Evolutionary conservation across 2,113 vertebrate genomes (phyloP).

Genomic region (Nesospiza acunhae): DNA sequence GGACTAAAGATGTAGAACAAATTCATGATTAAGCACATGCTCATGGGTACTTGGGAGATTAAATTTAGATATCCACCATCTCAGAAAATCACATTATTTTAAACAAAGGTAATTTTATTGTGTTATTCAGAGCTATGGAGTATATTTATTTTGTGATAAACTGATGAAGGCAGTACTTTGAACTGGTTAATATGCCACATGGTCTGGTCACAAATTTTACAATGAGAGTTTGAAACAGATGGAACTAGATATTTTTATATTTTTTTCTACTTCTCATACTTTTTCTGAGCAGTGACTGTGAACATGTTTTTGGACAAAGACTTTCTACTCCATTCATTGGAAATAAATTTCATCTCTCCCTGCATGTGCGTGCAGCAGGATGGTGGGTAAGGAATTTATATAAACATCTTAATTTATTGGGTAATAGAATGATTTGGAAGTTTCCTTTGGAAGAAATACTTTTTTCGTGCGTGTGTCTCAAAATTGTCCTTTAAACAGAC

Average conservation of each 20-base stretch:
- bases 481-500: background rate
- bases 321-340: background rate
- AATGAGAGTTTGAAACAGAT: background rate
- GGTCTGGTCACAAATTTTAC: background rate
- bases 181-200: background rate
- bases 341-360: background rate
- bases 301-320: background rate
- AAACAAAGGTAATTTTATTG: background rate
- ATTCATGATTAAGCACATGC: background rate
- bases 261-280: background rate
- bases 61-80: background rate
- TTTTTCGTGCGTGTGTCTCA: background rate
- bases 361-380: fast-evolving
- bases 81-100: background rate
- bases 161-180: background rate
- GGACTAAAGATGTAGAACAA: background rate
- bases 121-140: fast-evolving
- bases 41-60: background rate
- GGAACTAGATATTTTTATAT: background rate
- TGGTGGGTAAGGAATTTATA: background rate
- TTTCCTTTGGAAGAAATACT: background rate
- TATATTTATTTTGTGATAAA: background rate
- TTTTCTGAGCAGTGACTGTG: background rate
- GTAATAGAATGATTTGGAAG: background rate
- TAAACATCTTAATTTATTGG: background rate